Base-by-base conservation (phyloP, 2,888 invertebrate species). In the Embidobia sp. region DNA sequence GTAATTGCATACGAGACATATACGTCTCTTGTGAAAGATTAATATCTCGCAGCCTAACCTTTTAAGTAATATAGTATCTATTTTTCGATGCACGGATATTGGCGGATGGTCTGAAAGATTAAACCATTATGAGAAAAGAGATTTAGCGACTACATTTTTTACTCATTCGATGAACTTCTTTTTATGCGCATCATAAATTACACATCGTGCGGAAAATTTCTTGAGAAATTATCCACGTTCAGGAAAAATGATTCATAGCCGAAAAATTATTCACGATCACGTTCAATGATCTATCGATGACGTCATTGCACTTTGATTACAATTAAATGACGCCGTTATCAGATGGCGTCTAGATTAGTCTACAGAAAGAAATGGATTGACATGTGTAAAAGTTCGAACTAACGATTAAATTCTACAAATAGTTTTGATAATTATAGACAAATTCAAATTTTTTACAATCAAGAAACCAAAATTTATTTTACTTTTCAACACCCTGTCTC, bases 71-170 rank as follows among this genome's bases (percentile, higher is more conserved):
- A 48, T 48, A 33, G 51, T 33, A 33, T 51, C 33, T 51, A 33
- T 51, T 51, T 46, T 19, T 51, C 19, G 13, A 33, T 33, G 22
- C 35, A 8, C 53, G 53, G 37, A 31, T 53, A 53, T 53, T 53
- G 53, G 53, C n/a, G 35, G 37, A 53, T 26, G 13, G 37, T 26
- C 35, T 37, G 37, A 53, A 53, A 53, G 53, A 53, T 53, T 53
- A 53, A 53, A 26, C 53, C 26, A 37, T 53, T 53, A 35, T 53
- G 22, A 53, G 13, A 22, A 53, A 11, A 13, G 18, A 53, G 53
- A 48, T 48, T 29, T 29, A 48, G 48, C 35, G 37, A 37, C 26
- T 37, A 26, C n/a, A 26, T 13, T 53, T 37, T 35, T 53, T 53
- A 26, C 35, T 37, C 53, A 22, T 37, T 13, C 53, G 35, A 16